phyloP scores from a whole-genome alignment of 2,888 invertebrate species.

The Synergus gifuensis region DNA sequence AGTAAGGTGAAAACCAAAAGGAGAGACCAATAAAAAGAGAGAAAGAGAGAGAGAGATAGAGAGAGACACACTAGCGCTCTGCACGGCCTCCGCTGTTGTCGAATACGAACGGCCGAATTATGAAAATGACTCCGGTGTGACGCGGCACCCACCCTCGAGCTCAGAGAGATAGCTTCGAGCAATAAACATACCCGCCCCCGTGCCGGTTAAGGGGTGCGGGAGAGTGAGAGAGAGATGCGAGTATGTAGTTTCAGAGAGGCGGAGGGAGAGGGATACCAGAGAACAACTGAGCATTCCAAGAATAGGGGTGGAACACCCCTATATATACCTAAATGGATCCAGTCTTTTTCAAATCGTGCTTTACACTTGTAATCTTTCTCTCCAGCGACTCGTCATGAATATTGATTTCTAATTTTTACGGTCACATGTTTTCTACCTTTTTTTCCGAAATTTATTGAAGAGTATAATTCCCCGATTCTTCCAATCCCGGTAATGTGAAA shows the following conservation, averaged over 20 bases:
- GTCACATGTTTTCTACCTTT: background rate
- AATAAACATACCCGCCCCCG: constrained; percentile 75
- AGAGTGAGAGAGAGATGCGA: constrained; percentile 41
- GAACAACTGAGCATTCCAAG: constrained; percentile 44
- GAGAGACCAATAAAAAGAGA: constrained; percentile 41
- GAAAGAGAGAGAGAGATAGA: constrained; percentile 1
- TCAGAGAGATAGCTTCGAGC: constrained; percentile 75
- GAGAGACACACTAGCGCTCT: constrained; percentile 44
- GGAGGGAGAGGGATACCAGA: constrained; percentile 51
- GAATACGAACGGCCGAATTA: constrained; percentile 83
- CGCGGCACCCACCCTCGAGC: constrained; percentile 75
- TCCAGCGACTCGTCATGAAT: constrained; percentile 33
- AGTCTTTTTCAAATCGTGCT: constrained; percentile 25
- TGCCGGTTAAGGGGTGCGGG: constrained; percentile 62
- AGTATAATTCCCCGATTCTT: background rate
- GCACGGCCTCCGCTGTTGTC: constrained; percentile 78
- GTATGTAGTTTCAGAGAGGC: constrained; percentile 48
- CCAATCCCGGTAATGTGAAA: no score
- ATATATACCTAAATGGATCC: constrained; percentile 35
- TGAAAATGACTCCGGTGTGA: constrained; percentile 81
- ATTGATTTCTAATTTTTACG: constrained; percentile 37
- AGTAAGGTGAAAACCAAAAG: constrained; percentile 45
- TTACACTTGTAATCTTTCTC: constrained; percentile 38
- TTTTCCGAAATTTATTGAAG: background rate
- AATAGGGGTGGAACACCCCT: constrained; percentile 38